Evolutionary conservation across 2,113 vertebrate genomes (phyloP), one percentile per base, ranked within the genome.

Genomic region (Etia nguti): DNA sequence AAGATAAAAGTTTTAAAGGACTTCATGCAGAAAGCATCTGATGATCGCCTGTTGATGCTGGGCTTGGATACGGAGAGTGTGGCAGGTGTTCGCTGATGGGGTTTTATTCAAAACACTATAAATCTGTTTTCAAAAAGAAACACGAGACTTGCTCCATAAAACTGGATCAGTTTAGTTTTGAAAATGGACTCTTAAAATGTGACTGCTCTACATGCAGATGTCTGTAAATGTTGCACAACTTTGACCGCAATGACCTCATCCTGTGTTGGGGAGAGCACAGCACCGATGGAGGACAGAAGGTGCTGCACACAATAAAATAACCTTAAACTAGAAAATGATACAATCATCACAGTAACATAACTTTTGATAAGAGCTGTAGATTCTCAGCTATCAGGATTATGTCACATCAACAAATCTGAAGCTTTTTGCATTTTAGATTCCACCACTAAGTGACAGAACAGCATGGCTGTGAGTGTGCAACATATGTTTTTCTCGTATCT

Each of bases 91-190:
- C 55, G 2, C 70, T 55, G 82, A 82, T 60, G 12, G 41, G 22
- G 9, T 83, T 62, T 6, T 75, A 56, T 88, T 75, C 83, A 90
- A 81, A 90, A 79, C 75, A 83, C 83, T n/a, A 81, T 88, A 77
- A 88, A 90, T 81, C 80, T 75, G 55, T 65, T 77, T 55, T 46
- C 16, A 18, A 43, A 10, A 26, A 24, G 15, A 56, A 50, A 56
- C 46, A 75, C 8, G 8, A 48, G 26, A 50, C 8, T 10, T 4
- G 43, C 8, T 34, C 5, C 41, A 57, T 34, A 22, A 87, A 81
- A 79, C 48, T 2, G 36, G 79, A 82, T 57, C 68, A 20, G 15
- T n/a, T 83, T 38, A 56, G 18, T 11, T 48, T 82, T 24, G 10
- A 79, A 82, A 36, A 50, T 31, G 8, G 46, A 34, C 73, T 77